Evolutionary conservation across 2,888 invertebrate species (phyloP), one percentile per base, ranked within the genome.

Genomic region (Caenorhabditis imperialis): DNA sequence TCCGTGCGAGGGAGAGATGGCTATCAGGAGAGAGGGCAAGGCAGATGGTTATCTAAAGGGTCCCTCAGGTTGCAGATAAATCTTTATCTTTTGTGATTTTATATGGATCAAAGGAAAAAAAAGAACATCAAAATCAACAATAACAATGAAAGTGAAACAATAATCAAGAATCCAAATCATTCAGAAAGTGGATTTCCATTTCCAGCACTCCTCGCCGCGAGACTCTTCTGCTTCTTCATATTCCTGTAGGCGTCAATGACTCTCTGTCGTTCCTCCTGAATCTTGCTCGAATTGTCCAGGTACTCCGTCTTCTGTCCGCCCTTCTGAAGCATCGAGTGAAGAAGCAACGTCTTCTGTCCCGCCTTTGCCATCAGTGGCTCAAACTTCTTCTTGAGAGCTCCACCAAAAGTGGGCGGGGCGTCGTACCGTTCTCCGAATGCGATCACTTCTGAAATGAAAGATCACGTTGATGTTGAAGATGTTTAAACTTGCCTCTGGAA

Each of bases 401-500:
- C 81, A 7, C 47, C 50, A 62, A 85, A 85, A 1, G 63, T 58
- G 10, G 85, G 85, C 8, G 85, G 85, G 1, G 81, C 85, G 55
- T 85, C 84, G 62, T 81, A 81, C 8, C 84, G 60, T 47, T 84
- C 85, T 2, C 85, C 85, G 58, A 85, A 85, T n/a, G 60, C 78
- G 47, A 85, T 80, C 7, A 81, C 69, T 70, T 85, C 85, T 85
- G 62, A 18, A 65, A 53, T 20, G 25, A 47, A 27, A 18, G 7
- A n/a, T n/a, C n/a, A n/a, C n/a, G n/a, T n/a, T n/a, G n/a, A n/a
- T 6, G 23, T 44, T 27, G 7, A 5, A 25, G 12, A n/a, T n/a
- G 10, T 30, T 30, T 7, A 30, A 7, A 48, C 51, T 8, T 16
- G 83, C 84, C 84, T 71, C 71, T 72, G 3, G 81, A 60, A 37